These are phyloP conservation scores for Cabera pusaria DNA, from an alignment of 2,888 invertebrate species.

Conservation along the genomic window DNA sequence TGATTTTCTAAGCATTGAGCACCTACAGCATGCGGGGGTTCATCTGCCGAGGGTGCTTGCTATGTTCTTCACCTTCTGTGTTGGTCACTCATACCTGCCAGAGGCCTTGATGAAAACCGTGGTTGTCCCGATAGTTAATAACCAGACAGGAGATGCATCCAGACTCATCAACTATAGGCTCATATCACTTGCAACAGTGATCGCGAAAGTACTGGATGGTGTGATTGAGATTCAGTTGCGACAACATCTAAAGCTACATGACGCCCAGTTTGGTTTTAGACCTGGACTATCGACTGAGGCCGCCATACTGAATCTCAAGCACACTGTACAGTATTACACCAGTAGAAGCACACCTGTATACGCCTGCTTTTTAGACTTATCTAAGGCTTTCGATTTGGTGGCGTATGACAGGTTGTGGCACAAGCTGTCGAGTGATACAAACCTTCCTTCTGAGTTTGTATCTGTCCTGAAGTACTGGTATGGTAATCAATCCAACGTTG, in stretches of 20 bases:
- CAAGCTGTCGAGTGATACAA: not conserved
- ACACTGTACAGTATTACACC: no score
- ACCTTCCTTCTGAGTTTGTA: not conserved
- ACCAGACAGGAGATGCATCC: not conserved
- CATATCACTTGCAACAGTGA: not conserved
- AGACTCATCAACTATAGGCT: not conserved
- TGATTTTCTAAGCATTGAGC: conserved; percentile 9
- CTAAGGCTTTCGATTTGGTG: no score
- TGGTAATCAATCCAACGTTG: not conserved
- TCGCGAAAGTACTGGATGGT: conserved; percentile 1
- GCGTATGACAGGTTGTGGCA: not conserved
- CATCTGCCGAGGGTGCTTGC: conserved; percentile 3
- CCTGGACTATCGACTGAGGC: no score
- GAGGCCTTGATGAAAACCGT: not conserved
- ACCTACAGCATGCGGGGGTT: conserved; percentile 3
- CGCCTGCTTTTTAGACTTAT: no score
- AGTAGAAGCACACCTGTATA: no score
- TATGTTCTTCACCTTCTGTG: conserved; percentile 2
- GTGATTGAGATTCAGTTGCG: conserved; percentile 1
- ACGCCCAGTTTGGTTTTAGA: no score
- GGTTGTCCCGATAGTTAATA: conserved; percentile 1
- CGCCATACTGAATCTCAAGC: no score
- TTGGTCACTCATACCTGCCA: not conserved
- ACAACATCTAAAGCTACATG: not conserved
- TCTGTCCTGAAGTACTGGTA: no score